Base-by-base conservation (phyloP, 2,797 vertebrate species). In the Rhabdomys pumilio region DNA sequence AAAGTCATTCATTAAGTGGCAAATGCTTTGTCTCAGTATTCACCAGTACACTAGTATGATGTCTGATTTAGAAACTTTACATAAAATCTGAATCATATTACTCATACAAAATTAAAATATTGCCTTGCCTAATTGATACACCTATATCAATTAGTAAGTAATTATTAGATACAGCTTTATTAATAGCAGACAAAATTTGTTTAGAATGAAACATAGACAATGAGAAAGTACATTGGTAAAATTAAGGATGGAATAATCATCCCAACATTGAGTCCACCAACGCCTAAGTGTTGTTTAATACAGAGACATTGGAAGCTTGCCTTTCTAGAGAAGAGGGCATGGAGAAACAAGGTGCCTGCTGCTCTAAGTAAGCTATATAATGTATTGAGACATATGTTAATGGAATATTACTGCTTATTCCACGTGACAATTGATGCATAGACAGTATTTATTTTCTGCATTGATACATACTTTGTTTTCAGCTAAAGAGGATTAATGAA, bases 351-450 rank as follows among this genome's bases (percentile, higher is more conserved):
- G 22, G 0, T 2, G 1, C 53, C 69, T 89, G 50, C 73, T 63
- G 8, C 59, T 17, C 17, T 89, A 63, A 63, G 41, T 77, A 63
- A 76, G 38, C 13, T 76, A 47, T 47, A 47, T 22, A 76, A 61
- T 26, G 17, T 79, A 10, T 91, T 95, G 94, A 73, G 83, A 89
- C 29, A 0, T 63, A 63, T 80, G 85, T 81, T 38, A 87, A 31
- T 79, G 20, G 24, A 81, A 24, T 93, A 95, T 94, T 84, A 55
- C 41, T 57, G 24, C 88, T 87, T 53, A 61, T 38, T 93, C 38
- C 63, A 91, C 76, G 50, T 76, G 73, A 59, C 67, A 88, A 88
- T 50, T 72, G 63, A 89, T 87, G 11, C 3, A 67, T 4, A 77
- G 17, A 13, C 9, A 55, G 2, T 72, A 80, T 87, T 89, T 92